phyloP scores from a whole-genome alignment of 2,797 vertebrate species.

The Argyrosomus regius region DNA sequence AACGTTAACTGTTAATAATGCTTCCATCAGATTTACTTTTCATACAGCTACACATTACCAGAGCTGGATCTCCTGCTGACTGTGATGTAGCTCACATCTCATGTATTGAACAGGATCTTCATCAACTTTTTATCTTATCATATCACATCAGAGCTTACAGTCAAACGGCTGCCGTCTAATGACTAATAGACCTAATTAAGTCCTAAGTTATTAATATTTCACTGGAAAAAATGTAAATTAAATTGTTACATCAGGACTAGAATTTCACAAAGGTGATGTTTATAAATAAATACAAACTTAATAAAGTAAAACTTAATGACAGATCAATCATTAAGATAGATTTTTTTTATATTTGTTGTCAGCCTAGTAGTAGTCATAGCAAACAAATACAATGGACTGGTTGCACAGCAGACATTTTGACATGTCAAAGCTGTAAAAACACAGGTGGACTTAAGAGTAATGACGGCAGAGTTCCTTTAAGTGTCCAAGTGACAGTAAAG shows the following conservation, averaged over 20 bases:
- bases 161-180: not conserved
- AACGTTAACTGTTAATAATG: not conserved
- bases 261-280: not conserved
- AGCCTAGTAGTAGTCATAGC: not conserved
- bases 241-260: not conserved
- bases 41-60: not conserved
- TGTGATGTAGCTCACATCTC: not conserved
- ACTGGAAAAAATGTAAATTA: not conserved
- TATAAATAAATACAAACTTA: no score
- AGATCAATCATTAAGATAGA: not conserved
- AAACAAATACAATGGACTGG: not conserved
- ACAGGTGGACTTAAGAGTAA: no score
- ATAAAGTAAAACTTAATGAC: no score
- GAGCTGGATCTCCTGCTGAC: constrained; percentile 3
- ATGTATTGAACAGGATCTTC: not conserved
- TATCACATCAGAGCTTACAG: not conserved
- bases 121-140: not conserved
- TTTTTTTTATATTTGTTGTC: not conserved
- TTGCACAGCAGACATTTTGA: no score
- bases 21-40: not conserved
- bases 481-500: no score
- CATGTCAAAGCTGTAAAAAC: no score
- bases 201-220: not conserved
- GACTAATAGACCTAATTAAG: not conserved
- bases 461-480: no score